These are phyloP conservation scores for Pissodes strobi DNA, from an alignment of 1,140 invertebrate genomes.

Conservation along the genomic window DNA sequence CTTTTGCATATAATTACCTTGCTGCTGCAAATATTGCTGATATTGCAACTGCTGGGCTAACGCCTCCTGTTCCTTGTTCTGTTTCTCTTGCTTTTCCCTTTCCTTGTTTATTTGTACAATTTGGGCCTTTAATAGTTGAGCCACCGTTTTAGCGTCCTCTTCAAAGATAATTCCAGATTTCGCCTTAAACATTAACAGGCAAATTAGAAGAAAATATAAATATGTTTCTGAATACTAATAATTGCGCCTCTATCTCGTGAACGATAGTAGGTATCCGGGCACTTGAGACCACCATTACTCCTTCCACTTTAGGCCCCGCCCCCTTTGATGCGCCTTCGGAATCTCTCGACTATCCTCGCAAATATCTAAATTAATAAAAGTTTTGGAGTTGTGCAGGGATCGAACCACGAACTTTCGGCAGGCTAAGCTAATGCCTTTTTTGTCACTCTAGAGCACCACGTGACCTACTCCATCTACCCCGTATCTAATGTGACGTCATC, in stretches of 20 bases:
- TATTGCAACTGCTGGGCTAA: conserved; percentile 65
- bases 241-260: no score
- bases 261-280: background rate
- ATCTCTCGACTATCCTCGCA: no score
- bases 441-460: no score
- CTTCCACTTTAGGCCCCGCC: no score
- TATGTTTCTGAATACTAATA: no score
- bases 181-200: conserved; percentile 58
- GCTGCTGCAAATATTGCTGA: conserved; percentile 58
- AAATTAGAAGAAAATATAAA: background rate
- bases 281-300: background rate
- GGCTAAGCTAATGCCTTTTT: no score
- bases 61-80: conserved; percentile 56
- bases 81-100: conserved; percentile 60
- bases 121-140: conserved; percentile 85
- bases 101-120: conserved; percentile 69
- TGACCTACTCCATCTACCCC: no score
- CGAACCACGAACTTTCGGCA: no score
- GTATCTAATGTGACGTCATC: no score
- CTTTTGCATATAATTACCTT: conserved; percentile 42
- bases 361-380: no score
- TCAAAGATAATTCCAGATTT: conserved; percentile 88
- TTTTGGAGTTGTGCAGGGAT: no score
- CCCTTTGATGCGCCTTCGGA: no score
- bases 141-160: conserved; percentile 87